phyloP scores from a whole-genome alignment of 2,888 invertebrate species.

The Oasisia sp. region DNA sequence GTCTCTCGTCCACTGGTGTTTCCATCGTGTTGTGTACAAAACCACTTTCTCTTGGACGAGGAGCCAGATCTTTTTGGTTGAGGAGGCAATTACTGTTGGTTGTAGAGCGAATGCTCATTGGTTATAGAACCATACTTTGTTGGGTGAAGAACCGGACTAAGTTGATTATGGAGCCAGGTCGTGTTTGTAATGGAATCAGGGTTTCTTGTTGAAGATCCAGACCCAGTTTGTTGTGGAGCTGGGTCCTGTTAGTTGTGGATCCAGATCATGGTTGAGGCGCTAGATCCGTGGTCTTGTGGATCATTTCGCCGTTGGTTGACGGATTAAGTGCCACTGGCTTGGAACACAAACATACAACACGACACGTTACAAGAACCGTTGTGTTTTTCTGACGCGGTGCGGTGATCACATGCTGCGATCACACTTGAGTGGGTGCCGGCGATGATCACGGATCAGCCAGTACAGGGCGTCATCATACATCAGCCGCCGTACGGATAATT shows the following conservation, averaged over 20 bases:
- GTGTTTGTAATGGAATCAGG: background rate
- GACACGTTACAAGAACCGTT: background rate
- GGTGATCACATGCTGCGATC: background rate
- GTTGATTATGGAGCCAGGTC: background rate
- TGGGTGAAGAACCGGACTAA: too few species aligned
- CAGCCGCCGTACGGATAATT: background rate
- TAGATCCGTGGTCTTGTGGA: background rate
- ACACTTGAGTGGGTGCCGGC: background rate
- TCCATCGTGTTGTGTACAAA: too few species aligned
- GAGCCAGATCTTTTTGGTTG: too few species aligned
- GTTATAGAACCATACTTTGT: background rate
- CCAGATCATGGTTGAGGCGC: background rate
- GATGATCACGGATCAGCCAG: conserved; percentile 17
- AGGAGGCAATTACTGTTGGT: background rate
- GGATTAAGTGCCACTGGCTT: background rate
- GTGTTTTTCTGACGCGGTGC: background rate
- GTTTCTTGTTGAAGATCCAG: background rate
- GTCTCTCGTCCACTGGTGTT: too few species aligned
- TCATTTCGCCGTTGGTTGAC: background rate
- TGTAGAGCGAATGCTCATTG: background rate
- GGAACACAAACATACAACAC: background rate
- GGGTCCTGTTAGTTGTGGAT: background rate
- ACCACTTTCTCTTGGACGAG: too few species aligned
- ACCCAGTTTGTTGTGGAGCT: background rate
- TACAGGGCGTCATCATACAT: background rate